A percentile compares a stretch with the other conserved stretches of the same genome.
These are phyloP conservation scores for Argyrosomus regius DNA, from an alignment of 2,797 vertebrate species.

Conservation along the genomic window DNA sequence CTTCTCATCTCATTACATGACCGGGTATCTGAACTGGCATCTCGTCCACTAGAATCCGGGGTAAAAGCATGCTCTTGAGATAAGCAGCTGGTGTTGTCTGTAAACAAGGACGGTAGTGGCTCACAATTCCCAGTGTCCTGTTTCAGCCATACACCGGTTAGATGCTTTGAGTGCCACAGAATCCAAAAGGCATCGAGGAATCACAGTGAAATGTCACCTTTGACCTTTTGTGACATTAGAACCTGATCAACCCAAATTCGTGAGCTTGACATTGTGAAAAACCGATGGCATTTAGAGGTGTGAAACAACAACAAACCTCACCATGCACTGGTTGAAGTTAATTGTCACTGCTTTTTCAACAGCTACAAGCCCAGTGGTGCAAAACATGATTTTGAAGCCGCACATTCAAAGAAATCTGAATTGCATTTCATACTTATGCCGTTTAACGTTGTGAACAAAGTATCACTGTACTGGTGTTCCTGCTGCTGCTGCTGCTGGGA, in stretches of 20 bases:
- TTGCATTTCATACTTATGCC: neutral
- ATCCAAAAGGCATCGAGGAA: conserved; percentile 6
- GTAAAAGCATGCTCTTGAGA: conserved; percentile 38
- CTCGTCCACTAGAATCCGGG: conserved; percentile 11
- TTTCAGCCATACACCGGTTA: conserved; percentile 44
- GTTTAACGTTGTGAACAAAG: neutral
- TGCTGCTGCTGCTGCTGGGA: neutral
- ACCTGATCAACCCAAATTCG: neutral
- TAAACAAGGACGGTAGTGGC: conserved; percentile 63
- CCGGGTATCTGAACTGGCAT: conserved; percentile 32
- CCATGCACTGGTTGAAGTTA: neutral
- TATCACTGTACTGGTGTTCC: neutral
- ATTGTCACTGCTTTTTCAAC: neutral
- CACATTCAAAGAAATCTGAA: neutral
- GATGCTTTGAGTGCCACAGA: conserved; percentile 42
- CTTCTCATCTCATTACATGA: conserved; percentile 27
- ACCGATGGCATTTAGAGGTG: neutral
- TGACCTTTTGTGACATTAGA: conserved; percentile 39
- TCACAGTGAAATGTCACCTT: conserved; percentile 47
- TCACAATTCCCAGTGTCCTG: conserved; percentile 44
- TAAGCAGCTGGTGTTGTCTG: conserved; percentile 69
- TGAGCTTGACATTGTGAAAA: neutral
- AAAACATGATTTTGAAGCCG: neutral
- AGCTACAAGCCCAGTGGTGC: neutral
- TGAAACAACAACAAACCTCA: neutral